Evolutionary conservation across 2,797 vertebrate genomes (phyloP).

Genomic region (Cichlasoma orientale): DNA sequence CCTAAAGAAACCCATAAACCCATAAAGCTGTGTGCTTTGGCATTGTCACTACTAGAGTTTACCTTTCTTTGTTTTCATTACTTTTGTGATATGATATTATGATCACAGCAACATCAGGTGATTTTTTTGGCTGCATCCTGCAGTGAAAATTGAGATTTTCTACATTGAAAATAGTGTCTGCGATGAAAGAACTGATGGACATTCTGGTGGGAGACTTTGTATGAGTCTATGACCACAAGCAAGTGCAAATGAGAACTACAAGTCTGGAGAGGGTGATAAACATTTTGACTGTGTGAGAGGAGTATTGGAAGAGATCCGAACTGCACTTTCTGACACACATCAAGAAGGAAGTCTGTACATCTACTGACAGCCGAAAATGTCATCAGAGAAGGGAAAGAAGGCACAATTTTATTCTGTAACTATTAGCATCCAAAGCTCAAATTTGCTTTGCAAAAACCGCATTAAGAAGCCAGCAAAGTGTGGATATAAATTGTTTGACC

Average conservation of each 20-base stretch:
- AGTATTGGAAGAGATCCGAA: background rate
- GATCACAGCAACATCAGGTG: background rate
- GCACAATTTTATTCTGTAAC: background rate
- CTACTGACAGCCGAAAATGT: background rate
- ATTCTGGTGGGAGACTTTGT: too few relatives aligned
- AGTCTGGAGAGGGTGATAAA: too few relatives aligned
- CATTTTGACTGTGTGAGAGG: too few relatives aligned
- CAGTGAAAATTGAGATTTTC: background rate
- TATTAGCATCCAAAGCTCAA: background rate
- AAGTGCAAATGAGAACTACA: too few relatives aligned
- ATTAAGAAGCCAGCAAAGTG: background rate
- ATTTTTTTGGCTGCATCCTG: background rate
- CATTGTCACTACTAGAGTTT: background rate
- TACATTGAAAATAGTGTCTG: background rate
- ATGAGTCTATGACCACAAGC: too few relatives aligned
- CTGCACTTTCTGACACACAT: background rate
- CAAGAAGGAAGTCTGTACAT: background rate
- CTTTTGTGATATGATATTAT: background rate
- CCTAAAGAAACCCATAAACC: too few relatives aligned
- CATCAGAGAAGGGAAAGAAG: background rate
- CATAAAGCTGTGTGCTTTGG: background rate
- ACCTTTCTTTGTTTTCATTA: background rate
- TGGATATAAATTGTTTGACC: background rate
- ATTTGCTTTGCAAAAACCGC: background rate
- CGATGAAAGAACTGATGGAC: too few relatives aligned